phyloP scores from a whole-genome alignment of 2,888 invertebrate genomes.

The Agriopis leucophaearia region DNA sequence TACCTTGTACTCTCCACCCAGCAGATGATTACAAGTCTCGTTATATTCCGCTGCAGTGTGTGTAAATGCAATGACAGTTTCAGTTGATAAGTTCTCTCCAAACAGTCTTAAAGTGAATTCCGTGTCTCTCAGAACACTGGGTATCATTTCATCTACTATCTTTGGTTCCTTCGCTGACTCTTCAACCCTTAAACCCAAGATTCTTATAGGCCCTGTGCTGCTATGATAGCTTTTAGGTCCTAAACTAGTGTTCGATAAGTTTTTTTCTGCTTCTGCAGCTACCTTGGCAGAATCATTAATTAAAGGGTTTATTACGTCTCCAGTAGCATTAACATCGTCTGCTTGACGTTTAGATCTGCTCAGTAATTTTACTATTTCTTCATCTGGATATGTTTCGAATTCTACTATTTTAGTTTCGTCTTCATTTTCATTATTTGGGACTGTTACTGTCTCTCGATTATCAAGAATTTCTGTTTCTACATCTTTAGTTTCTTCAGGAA shows the following conservation, averaged over 20 bases:
- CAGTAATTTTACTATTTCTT: constrained; percentile 10
- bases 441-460: not conserved
- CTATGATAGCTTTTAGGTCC: constrained; percentile 17
- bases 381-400: constrained; percentile 12
- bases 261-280: not conserved
- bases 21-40: constrained; percentile 58
- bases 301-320: not conserved
- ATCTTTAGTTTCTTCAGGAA: constrained; percentile 1
- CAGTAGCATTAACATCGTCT: constrained; percentile 13
- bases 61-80: constrained; percentile 72
- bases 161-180: constrained; percentile 75
- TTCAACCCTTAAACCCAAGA: constrained; percentile 74
- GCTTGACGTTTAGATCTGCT: constrained; percentile 45
- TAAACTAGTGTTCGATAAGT: not conserved
- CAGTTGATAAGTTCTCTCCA: constrained; percentile 67
- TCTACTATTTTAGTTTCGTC: constrained; percentile 4
- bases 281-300: not conserved
- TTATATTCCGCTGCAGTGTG: constrained; percentile 62
- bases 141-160: constrained; percentile 71
- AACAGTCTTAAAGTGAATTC: constrained; percentile 69
- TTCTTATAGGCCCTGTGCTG: constrained; percentile 40
- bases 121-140: constrained; percentile 70
- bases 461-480: not conserved
- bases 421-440: not conserved
- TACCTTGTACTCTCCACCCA: constrained; percentile 68